Percentiles rank a stretch among this genome's conserved stretches.
Evolutionary conservation across 2,888 invertebrate species (phyloP).

Genomic region (Plagodis pulveraria): DNA sequence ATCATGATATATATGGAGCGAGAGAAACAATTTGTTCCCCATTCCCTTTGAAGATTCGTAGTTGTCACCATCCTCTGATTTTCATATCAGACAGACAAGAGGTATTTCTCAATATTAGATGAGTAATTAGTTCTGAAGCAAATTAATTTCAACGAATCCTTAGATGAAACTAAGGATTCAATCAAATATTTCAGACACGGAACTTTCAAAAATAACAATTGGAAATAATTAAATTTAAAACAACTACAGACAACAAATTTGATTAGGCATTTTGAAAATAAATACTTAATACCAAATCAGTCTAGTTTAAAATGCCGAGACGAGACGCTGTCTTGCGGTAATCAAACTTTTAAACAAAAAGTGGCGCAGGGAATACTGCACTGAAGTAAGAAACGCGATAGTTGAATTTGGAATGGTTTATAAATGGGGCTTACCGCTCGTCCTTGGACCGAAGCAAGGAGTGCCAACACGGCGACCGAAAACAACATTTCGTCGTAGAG

Average conservation of each 20-base stretch:
- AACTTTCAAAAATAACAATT: neutral
- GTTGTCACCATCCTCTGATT: constrained; percentile 4
- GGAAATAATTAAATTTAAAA: neutral
- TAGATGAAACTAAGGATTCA: no score
- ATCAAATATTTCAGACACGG: neutral
- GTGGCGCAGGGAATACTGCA: constrained; percentile 32
- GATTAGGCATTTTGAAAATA: constrained; percentile 2
- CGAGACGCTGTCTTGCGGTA: constrained; percentile 19
- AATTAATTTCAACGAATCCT: neutral
- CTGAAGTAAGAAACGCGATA: constrained; percentile 2
- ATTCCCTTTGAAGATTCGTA: constrained; percentile 22
- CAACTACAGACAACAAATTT: neutral
- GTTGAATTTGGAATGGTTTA: neutral
- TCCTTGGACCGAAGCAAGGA: constrained; percentile 76
- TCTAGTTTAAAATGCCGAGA: constrained; percentile 19
- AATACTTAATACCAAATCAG: constrained; percentile 1
- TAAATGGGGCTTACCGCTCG: constrained; percentile 75
- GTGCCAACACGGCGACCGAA: constrained; percentile 68
- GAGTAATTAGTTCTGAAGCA: constrained; percentile 2
- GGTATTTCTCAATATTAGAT: constrained; percentile 5
- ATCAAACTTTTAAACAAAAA: constrained; percentile 41
- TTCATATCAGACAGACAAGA: constrained; percentile 1
- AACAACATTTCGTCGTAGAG: constrained; percentile 71
- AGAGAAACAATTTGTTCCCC: constrained; percentile 31
- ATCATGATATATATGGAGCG: constrained; percentile 37